Evolutionary conservation across 2,888 invertebrate species (phyloP).

Genomic region (Oegoconia quadripuncta): DNA sequence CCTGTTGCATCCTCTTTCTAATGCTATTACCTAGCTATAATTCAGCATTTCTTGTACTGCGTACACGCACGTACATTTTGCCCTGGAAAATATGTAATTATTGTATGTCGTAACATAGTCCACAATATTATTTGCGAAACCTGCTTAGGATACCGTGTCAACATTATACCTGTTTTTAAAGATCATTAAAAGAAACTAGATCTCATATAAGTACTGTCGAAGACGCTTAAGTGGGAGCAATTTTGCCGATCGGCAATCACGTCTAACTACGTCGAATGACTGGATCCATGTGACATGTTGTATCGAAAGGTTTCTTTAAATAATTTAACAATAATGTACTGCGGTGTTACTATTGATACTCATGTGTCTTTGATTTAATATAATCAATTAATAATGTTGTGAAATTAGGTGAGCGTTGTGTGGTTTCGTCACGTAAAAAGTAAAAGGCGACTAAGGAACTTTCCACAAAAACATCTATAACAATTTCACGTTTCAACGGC

Average conservation of each 20-base stretch:
- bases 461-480: no score
- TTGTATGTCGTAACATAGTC: no score
- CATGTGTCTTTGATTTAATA: not conserved
- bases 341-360: constrained; percentile 1
- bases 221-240: constrained; percentile 14
- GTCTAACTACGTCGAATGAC: constrained; percentile 40
- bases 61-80: no score
- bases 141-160: not conserved
- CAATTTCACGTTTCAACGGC: no score
- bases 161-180: constrained; percentile 15
- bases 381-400: not conserved
- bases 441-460: no score
- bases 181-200: constrained; percentile 31
- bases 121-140: no score
- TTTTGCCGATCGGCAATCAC: constrained; percentile 31
- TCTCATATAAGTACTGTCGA: constrained; percentile 19
- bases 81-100: no score
- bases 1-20: no score
- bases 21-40: no score
- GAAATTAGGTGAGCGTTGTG: no score
- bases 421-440: not conserved
- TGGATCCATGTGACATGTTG: constrained; percentile 34
- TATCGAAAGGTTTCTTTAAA: constrained; percentile 40
- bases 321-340: constrained; percentile 35
- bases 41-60: no score